A percentile compares a stretch with the other conserved stretches of the same genome.
Evolutionary conservation across 1,140 invertebrate species (phyloP).

Genomic region (Acromyrmex charruanus): DNA sequence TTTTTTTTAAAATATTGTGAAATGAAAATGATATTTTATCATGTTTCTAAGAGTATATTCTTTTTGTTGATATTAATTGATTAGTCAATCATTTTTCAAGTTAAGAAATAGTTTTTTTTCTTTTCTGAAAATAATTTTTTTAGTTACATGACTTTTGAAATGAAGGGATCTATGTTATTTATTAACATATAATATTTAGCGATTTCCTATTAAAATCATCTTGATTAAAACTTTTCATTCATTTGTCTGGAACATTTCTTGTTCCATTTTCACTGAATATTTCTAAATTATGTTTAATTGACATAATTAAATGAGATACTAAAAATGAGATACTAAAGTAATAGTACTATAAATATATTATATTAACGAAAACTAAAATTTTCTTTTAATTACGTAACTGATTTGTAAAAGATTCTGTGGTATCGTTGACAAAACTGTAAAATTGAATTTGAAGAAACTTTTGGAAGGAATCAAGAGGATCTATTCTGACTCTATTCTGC

Average conservation of each 20-base stretch:
- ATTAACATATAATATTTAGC: neutral
- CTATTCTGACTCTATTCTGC: slow-evolving; percentile 41
- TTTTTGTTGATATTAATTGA: too few species aligned
- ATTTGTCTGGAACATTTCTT: too few species aligned
- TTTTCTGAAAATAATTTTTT: too few species aligned
- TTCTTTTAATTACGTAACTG: neutral
- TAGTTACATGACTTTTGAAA: too few species aligned
- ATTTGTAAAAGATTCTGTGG: neutral
- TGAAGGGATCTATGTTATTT: too few species aligned
- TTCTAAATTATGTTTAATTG: neutral
- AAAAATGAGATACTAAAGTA: neutral
- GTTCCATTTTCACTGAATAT: neutral
- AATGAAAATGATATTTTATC: too few species aligned
- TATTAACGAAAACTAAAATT: neutral
- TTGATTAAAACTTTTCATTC: too few species aligned
- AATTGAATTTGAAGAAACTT: slow-evolving; percentile 50
- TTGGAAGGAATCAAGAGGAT: slow-evolving; percentile 24
- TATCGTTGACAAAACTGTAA: slow-evolving; percentile 14
- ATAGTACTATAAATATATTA: neutral
- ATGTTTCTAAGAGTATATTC: too few species aligned
- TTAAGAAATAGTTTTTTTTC: too few species aligned
- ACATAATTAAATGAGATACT: neutral
- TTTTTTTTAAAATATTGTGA: too few species aligned
- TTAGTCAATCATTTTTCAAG: too few species aligned
- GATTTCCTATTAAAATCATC: neutral